phyloP scores from a whole-genome alignment of 2,797 vertebrate genomes.

The Rhinatrema bivittatum region DNA sequence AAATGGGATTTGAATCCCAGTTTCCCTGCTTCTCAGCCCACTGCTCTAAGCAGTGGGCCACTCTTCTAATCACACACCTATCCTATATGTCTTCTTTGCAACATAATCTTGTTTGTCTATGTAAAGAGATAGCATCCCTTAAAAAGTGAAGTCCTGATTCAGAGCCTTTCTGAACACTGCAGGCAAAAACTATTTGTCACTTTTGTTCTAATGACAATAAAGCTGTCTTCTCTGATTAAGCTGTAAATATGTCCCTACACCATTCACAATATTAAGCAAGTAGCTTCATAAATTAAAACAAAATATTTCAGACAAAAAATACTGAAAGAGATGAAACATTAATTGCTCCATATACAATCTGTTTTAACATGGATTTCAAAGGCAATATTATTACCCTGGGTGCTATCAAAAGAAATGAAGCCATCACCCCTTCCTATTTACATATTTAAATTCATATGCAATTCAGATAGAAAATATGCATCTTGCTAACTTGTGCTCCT shows the following conservation, averaged over 20 bases:
- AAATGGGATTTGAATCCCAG: no score
- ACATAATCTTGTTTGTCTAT: no score
- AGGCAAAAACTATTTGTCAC: no score
- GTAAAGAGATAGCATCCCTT: no score
- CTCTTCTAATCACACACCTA: no score
- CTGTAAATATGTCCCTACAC: conserved; percentile 20
- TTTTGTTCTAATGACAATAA: conserved; percentile 43
- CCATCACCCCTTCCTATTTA: conserved; percentile 43
- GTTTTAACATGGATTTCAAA: conserved; percentile 48
- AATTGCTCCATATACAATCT: conserved; percentile 54
- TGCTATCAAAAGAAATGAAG: conserved; percentile 43
- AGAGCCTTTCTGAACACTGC: no score
- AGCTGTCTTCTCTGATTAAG: conserved; percentile 44
- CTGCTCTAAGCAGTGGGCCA: no score
- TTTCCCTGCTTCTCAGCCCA: no score
- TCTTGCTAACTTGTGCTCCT: conserved; percentile 25
- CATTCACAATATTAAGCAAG: conserved; percentile 34
- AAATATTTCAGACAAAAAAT: conserved; percentile 56
- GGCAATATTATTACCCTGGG: conserved; percentile 46
- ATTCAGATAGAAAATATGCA: conserved; percentile 27
- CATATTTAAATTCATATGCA: conserved; percentile 44
- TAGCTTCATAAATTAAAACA: conserved; percentile 50
- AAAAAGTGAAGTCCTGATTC: no score
- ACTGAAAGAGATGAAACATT: conserved; percentile 49
- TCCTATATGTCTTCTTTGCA: no score